Evolutionary conservation across 2,888 invertebrate species (phyloP), one percentile per base, ranked within the genome.

Genomic region (Octonoba sinensis): DNA sequence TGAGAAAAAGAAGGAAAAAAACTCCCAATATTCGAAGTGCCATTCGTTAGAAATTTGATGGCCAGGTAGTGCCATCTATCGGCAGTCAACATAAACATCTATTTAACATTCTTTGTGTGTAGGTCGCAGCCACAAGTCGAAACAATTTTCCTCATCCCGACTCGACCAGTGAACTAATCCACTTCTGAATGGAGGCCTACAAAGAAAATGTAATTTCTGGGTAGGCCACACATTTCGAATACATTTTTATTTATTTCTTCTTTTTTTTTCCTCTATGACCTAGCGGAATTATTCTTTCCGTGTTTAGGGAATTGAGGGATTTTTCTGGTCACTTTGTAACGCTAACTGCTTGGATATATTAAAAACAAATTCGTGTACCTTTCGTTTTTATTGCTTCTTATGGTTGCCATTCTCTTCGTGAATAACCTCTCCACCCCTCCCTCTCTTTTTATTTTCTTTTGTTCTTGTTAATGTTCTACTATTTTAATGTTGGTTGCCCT

Each of bases 301-400:
- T 11, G 36, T 36, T 36, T 36, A 36, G 36, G 36, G 36, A 36
- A 36, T 36, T 36, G 36, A 36, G 36, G 36, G 36, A 36, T 36
- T 36, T 46, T 56, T 57, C 57, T 46, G 16, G 73, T 72, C 62
- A 24, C 22, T 57, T 74, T 74, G 65, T 74, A 44, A 47, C 36
- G 56, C 65, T 56, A 73, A 65, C 56, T 56, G 66, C 54, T 44
- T 24, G 20, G 36, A 65, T 74, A 56, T 57, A 74, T 66, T 73
- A 64, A 73, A 36, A 73, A 73, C 73, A 73, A 73, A 73, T 73
- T 64, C 73, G 24, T 73, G 73, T 73, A 64, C 73, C 59, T 73
- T 73, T 73, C 36, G 54, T 18, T 54, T 54, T 54, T 16, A 54
- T 54, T 54, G 54, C 54, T 18, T 54, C 18, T 36, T 54, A 54